Evolutionary conservation across 2,797 vertebrate genomes (phyloP), one percentile per base, ranked within the genome.

Genomic region (Notoglanidium macrostoma): DNA sequence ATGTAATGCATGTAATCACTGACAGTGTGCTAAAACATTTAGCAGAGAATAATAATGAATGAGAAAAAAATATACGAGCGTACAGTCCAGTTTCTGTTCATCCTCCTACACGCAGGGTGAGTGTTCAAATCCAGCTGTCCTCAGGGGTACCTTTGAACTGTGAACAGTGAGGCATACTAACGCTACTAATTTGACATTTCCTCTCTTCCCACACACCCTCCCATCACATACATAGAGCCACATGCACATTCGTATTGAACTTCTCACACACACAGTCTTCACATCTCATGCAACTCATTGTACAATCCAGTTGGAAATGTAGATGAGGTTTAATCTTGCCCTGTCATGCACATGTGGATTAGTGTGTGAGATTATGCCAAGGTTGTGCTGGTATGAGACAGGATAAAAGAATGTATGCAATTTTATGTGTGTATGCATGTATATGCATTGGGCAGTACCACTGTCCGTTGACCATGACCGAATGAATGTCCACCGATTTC

Each of bases 251-350:
- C 55, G 63, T 74, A 76, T 78, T 72, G 54, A 87, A 55, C 26
- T 79, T 80, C 79, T 51, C 82, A 54, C 55, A 79, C 32, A 76
- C 59, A 83, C 83, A 83, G 72, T 61, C 55, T 14, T 32, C 21
- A 72, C 51, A 26, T 21, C 78, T 63, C 57, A 46, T 32, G 11
- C 61, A 40, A 8, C 32, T 49, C 54, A 46, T 15, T 76, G 61
- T 35, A 68, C 76, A 91, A 87, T 89, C 78, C 85, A 67, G 77
- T 54, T 67, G 57, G 78, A 89, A 88, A 87, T 10, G 32, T 87
- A 89, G 78, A 78, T 86, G 83, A 83, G 35, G 51, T 87, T 67
- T 88, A 78, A 84, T 84, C 84, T 85, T 77, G 82, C 55, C 29
- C 40, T n/a, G 87, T 82, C 85, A 73, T 90, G 83, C 44, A 72